Base-by-base conservation (phyloP, 2,113 vertebrate species). In the Speoplatyrhinus poulsoni region DNA sequence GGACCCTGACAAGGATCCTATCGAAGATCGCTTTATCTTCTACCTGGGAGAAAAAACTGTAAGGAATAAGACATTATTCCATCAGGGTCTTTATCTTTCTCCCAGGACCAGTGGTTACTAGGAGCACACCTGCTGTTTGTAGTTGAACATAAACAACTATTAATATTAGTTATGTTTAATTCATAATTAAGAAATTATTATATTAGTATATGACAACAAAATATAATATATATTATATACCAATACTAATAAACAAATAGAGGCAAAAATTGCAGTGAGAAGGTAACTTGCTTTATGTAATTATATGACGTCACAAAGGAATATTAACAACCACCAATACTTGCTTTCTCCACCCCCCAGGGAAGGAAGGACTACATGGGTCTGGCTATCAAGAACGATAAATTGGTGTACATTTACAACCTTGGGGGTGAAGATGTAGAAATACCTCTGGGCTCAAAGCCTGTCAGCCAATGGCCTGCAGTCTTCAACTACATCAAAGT, bases 401-500 rank as follows among this genome's bases (percentile, higher is more conserved):
- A 97, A 73, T 92, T 99, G 80, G 95, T 98, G 3, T 99, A 94
- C 4, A 68, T 96, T 58, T 99, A 98, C 84, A 99, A 98, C 77
- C 92, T 99, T 65, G 97, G 96, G 0, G 85, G 60, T 0, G 94
- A 95, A 70, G 95, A 96, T 0, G 94, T 98, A n/a, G 96, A 99
- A 82, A 97, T 99, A 84, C 91, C 95, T 0, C 87, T 99, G 73
- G 91, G 95, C 56, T 96, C 97, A 62, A 99, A 97, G 72, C 96
- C 98, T 6, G 90, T 99, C 80, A 99, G 96, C 79, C 95, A 96
- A 36, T 99, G 97, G 97, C 96, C 96, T 8, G 91, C 94, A 4
- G 92, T 98, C 80, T 99, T 99, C 89, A 98, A 96, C 88, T 94
- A 95, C 65, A 88, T 99, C 84, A 98, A 95, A 94, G 93, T 96